Conservation (phyloP, 2,797 vertebrate species). For the Poecilia gillii region DNA sequence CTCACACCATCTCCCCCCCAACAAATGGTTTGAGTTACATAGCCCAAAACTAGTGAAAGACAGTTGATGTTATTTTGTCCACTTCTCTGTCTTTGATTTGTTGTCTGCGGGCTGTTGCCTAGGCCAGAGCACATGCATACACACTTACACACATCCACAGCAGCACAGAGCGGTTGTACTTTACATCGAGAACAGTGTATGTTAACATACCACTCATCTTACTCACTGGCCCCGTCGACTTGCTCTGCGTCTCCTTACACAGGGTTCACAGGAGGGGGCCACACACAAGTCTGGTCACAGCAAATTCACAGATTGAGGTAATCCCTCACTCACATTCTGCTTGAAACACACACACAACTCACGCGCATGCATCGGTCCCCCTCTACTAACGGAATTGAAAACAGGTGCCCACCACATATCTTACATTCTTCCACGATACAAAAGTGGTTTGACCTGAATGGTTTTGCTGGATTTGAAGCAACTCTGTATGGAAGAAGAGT, state of each 20-base stretch:
- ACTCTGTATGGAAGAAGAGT: constrained; percentile 74
- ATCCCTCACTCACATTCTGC: constrained; percentile 57
- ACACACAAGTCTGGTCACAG: constrained; percentile 74
- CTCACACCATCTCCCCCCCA: constrained; percentile 56
- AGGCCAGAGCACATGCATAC: constrained; percentile 21
- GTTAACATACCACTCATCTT: constrained; percentile 74
- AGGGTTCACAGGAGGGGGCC: constrained; percentile 61
- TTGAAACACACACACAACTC: constrained; percentile 44
- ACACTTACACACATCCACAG: constrained; percentile 22
- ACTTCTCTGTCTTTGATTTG: constrained; percentile 66
- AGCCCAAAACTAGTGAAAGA: constrained; percentile 47
- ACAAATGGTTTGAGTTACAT: constrained; percentile 67
- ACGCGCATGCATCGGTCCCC: constrained; percentile 50
- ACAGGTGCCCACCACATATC: constrained; percentile 85
- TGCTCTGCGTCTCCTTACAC: constrained; percentile 55
- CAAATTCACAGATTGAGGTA: constrained; percentile 71
- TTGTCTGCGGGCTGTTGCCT: constrained; percentile 43
- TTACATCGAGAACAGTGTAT: constrained; percentile 51
- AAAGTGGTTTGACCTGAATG: constrained; percentile 83
- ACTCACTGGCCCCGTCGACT: constrained; percentile 60
- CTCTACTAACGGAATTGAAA: constrained; percentile 80
- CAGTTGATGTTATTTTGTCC: constrained; percentile 63
- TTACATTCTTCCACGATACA: constrained; percentile 81
- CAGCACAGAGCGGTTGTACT: constrained; percentile 41
- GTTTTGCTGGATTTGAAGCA: constrained; percentile 71